Percentiles rank a stretch among this genome's conserved stretches.
phyloP scores from a whole-genome alignment of 2,113 vertebrate species.

The Archocentrus centrarchus region DNA sequence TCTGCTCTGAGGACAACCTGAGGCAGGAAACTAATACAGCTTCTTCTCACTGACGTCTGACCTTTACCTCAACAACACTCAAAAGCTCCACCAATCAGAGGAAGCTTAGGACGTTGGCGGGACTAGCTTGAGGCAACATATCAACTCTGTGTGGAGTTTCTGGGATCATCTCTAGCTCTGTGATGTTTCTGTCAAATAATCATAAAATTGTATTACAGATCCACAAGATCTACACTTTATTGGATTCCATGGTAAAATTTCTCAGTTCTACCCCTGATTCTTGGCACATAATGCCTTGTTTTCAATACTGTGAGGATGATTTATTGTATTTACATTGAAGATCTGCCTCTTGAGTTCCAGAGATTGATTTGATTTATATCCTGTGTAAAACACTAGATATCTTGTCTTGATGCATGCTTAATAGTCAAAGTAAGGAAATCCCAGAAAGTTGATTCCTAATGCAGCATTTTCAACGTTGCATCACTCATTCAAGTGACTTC shows the following conservation, averaged over 20 bases:
- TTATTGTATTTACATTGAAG: background rate
- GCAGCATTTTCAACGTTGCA: too few species aligned
- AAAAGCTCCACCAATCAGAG: slow-evolving; percentile 18
- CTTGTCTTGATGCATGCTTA: slow-evolving; percentile 7
- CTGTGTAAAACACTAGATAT: slow-evolving; percentile 1
- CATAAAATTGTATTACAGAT: slow-evolving; percentile 4
- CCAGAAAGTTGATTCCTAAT: too few species aligned
- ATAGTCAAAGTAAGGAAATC: background rate
- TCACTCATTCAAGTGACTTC: too few species aligned
- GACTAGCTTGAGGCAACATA: slow-evolving; percentile 16
- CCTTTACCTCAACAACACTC: slow-evolving; percentile 17
- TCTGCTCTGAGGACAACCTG: background rate
- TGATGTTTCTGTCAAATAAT: slow-evolving; percentile 2
- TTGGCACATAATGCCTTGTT: slow-evolving; percentile 3
- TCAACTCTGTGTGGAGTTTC: background rate
- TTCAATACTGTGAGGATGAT: background rate
- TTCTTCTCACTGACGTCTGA: slow-evolving; percentile 29
- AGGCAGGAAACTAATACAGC: slow-evolving; percentile 5
- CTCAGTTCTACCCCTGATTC: background rate
- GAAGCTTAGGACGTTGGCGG: slow-evolving; percentile 1
- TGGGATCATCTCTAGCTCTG: background rate
- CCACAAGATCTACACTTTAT: background rate
- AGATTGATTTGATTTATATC: background rate
- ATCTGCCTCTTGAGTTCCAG: background rate
- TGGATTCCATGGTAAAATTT: background rate